Evolutionary conservation across 1,140 invertebrate genomes (phyloP).

Genomic region (Cherax destructor): DNA sequence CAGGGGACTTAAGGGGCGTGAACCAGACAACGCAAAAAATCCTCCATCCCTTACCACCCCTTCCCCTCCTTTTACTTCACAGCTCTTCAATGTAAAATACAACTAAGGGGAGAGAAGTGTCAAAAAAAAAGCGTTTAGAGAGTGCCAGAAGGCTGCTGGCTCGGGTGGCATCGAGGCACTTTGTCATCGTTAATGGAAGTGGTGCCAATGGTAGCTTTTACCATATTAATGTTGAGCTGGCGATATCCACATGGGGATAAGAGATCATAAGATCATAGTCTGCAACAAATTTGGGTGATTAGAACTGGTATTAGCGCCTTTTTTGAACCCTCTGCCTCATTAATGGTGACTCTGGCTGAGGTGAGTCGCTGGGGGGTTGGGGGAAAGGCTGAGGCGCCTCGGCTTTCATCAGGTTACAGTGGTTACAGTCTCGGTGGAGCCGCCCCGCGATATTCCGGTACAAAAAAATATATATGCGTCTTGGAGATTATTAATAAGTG

Average conservation of each 20-base stretch:
- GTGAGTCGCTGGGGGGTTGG: background rate
- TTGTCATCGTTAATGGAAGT: constrained; percentile 52
- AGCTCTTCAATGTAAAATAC: constrained; percentile 8
- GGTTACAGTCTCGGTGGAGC: background rate
- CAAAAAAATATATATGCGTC: background rate
- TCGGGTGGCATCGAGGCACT: constrained; percentile 24
- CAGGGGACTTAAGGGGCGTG: constrained; percentile 5
- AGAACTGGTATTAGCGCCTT: background rate
- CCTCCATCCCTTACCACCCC: constrained; percentile 5
- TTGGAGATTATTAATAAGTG: background rate
- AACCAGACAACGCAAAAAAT: constrained; percentile 51
- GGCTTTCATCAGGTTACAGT: background rate
- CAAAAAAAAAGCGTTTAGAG: constrained; percentile 47
- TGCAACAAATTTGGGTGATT: constrained; percentile 26
- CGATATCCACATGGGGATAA: too few relatives aligned
- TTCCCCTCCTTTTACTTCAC: background rate
- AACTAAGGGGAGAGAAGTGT: constrained; percentile 37
- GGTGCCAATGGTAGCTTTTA: constrained; percentile 39
- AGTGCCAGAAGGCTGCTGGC: constrained; percentile 38
- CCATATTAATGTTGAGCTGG: constrained; percentile 38
- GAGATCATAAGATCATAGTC: background rate
- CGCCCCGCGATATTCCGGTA: background rate
- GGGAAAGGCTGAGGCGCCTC: background rate
- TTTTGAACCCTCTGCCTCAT: background rate
- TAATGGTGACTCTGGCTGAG: background rate